These are phyloP conservation scores for Notodonta ziczac DNA, from an alignment of 2,888 invertebrate species.

Conservation along the genomic window DNA sequence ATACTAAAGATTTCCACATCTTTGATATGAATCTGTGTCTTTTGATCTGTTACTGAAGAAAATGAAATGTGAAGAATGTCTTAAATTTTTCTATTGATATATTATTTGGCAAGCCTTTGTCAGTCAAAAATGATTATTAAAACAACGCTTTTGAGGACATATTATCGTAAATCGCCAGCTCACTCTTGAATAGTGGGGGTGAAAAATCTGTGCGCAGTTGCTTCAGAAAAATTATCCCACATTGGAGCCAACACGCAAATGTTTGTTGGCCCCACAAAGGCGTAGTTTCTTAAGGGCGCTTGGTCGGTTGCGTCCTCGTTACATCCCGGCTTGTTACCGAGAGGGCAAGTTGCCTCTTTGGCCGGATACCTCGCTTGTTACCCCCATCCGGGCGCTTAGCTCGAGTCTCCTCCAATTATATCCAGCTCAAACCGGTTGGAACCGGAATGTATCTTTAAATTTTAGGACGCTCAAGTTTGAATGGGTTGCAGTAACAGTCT, in stretches of 20 bases:
- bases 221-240: constrained; percentile 2
- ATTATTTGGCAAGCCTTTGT: no score
- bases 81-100: no score
- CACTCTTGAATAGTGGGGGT: no score
- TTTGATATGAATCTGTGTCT: background rate
- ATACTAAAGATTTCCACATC: background rate
- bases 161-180: no score
- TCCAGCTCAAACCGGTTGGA: constrained; percentile 70
- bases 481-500: constrained; percentile 18
- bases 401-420: constrained; percentile 81
- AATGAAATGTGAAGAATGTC: no score
- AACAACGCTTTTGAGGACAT: no score
- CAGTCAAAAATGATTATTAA: no score
- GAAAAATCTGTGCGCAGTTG: no score
- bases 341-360: constrained; percentile 51
- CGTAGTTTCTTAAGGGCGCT: constrained; percentile 48
- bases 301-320: constrained; percentile 64
- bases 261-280: constrained; percentile 39
- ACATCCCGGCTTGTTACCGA: constrained; percentile 59
- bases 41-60: constrained; percentile 6
- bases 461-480: constrained; percentile 41
- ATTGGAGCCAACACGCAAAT: constrained; percentile 28
- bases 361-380: constrained; percentile 71
- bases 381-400: constrained; percentile 73
- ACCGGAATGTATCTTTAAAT: constrained; percentile 61